A percentile compares a stretch with the other conserved stretches of the same genome.
Evolutionary conservation across 2,113 vertebrate species (phyloP).

Genomic region (Leptobrachium leishanense): DNA sequence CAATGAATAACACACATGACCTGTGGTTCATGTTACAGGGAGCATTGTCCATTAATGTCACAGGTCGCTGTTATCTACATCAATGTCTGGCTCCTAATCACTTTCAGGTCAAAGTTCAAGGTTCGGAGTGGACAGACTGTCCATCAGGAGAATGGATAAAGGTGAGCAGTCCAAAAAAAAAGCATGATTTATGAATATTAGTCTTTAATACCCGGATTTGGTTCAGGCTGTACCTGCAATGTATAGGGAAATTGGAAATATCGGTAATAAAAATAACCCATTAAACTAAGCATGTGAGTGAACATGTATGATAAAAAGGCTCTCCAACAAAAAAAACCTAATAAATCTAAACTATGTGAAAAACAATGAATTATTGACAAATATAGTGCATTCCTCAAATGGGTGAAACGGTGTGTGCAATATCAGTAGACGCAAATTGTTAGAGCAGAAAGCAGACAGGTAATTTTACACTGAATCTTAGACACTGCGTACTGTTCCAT

Average conservation of each 20-base stretch:
- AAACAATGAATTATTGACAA: no score
- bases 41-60: slow-evolving; percentile 39
- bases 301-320: not conserved
- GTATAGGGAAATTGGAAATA: no score
- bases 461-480: no score
- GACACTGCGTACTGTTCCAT: no score
- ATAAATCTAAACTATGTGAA: not conserved
- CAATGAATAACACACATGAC: not conserved
- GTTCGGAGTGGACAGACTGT: slow-evolving; percentile 73
- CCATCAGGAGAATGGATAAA: slow-evolving; percentile 67
- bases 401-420: no score
- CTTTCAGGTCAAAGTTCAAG: slow-evolving; percentile 69
- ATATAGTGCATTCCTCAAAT: no score
- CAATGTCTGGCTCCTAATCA: slow-evolving; percentile 65
- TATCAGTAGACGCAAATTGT: no score
- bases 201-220: no score
- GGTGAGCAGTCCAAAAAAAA: slow-evolving; percentile 54
- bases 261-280: no score
- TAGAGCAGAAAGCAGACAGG: no score
- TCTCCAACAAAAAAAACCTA: not conserved
- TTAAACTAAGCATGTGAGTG: no score
- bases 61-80: slow-evolving; percentile 77
- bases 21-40: slow-evolving; percentile 4
- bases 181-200: not conserved
- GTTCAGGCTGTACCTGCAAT: no score